Evolutionary conservation across 1,140 invertebrate genomes (phyloP), one percentile per base, ranked within the genome.

Genomic region (Zaprionus ornatus): DNA sequence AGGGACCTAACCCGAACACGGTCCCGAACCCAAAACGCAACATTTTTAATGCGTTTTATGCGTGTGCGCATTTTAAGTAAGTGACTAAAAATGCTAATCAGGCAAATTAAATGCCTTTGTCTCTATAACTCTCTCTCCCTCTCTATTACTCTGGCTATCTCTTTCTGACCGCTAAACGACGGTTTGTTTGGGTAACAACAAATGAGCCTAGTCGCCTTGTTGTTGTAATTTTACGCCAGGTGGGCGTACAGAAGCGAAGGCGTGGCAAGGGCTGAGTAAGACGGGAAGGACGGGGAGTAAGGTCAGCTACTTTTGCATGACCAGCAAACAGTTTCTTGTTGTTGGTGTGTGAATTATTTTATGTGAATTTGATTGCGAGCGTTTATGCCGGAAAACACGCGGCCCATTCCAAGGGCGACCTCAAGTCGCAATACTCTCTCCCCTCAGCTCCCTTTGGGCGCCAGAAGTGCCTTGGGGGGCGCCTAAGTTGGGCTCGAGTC

Each of bases 81-180:
- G 79, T 68, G 77, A 73, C 74, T 90, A 74, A 91, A 90, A 87
- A 90, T 90, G 86, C 82, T 91, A 90, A 90, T 90, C 88, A 80
- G 87, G 91, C 82, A 87, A 88, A 90, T 90, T 90, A 91, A 90
- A 91, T 87, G 87, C 78, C 48, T 21, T 60, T 55, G 50, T 69
- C 42, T 61, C 10, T 56, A 10, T 32, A 32, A 32, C 29, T 2
- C 29, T 2, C 59, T 62, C 37, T 59, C 45, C 54, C 29, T 21
- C 35, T 10, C 29, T 37, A 40, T 23, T 9, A 10, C 29, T 32
- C 29, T 48, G 15, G 15, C 40, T 40, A 4, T 37, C 42, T 17
- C 21, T 29, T 13, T 27, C 29, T 37, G 67, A 57, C 52, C 71
- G 60, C 78, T 80, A 80, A 80, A 80, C 78, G 78, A 62, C 78